Evolutionary conservation across 2,113 vertebrate species (phyloP).

Genomic region (Poecilia latipinna): DNA sequence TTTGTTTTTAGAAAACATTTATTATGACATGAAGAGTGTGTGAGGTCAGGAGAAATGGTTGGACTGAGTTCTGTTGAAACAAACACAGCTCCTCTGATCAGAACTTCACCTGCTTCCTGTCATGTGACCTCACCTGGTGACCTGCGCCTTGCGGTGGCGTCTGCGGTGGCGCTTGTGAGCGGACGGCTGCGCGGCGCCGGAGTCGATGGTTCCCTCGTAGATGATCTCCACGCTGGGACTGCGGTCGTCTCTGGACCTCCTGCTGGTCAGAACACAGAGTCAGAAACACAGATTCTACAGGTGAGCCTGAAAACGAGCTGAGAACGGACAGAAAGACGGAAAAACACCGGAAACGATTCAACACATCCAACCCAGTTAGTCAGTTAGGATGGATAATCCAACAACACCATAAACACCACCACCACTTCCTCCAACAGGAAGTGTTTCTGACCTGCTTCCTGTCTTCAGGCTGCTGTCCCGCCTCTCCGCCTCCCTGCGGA

Average conservation of each 20-base stretch:
- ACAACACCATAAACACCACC: too few species aligned
- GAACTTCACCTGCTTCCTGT: background rate
- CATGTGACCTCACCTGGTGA: slow-evolving; percentile 29
- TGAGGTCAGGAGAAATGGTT: too few species aligned
- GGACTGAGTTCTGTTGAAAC: too few species aligned
- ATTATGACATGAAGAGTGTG: too few species aligned
- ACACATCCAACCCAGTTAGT: too few species aligned
- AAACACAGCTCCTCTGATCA: background rate
- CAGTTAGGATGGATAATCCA: too few species aligned
- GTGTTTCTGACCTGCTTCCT: slow-evolving; percentile 39
- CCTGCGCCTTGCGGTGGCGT: background rate
- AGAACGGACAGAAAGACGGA: too few species aligned
- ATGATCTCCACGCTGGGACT: slow-evolving; percentile 77
- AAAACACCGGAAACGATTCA: too few species aligned
- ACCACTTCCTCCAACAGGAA: background rate
- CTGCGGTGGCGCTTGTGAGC: slow-evolving; percentile 42
- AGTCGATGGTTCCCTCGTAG: slow-evolving; percentile 54
- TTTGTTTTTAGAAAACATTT: too few species aligned
- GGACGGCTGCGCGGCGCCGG: fast-evolving
- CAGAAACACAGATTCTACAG: too few species aligned
- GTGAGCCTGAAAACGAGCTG: too few species aligned
- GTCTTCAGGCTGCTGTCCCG: slow-evolving; percentile 11
- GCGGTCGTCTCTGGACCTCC: slow-evolving; percentile 36
- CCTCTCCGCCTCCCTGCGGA: slow-evolving; percentile 1
- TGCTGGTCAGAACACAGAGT: slow-evolving; percentile 7